These are phyloP conservation scores for Muschampia plurimacula DNA, from an alignment of 2,888 invertebrate species.

Conservation along the genomic window DNA sequence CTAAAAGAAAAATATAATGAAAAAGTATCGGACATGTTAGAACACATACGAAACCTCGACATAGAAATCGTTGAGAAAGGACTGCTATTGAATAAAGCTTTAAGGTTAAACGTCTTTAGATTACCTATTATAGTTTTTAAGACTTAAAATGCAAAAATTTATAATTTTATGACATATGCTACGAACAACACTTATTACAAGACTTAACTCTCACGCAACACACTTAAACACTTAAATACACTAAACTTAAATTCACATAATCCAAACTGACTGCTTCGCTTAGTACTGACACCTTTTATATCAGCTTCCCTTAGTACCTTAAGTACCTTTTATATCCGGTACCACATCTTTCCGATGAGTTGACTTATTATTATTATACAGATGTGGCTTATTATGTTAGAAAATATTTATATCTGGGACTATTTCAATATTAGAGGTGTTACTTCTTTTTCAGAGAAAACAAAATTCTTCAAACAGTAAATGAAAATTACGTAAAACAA, in stretches of 20 bases:
- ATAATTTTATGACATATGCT: no score
- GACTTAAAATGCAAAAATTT: no score
- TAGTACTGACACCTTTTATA: background rate
- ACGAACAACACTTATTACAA: no score
- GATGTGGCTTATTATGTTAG: no score
- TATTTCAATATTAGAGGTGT: background rate
- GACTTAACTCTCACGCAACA: no score
- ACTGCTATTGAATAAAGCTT: conserved; percentile 79
- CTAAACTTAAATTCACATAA: no score
- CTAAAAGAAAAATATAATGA: conserved; percentile 85
- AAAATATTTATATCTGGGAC: background rate
- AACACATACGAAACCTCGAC: conserved; percentile 85
- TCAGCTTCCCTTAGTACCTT: no score
- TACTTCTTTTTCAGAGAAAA: conserved; percentile 69
- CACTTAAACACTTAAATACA: no score
- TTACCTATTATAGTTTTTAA: no score
- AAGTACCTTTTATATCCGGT: background rate
- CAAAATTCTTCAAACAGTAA: conserved; percentile 80
- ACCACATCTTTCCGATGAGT: no score
- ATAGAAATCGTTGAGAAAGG: conserved; percentile 85
- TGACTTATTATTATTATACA: no score
- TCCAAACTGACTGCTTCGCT: no score
- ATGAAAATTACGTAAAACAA: conserved; percentile 72
- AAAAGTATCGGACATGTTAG: conserved; percentile 84
- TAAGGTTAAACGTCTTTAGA: conserved; percentile 53